A percentile compares a stretch with the other conserved stretches of the same genome.
phyloP scores from a whole-genome alignment of 2,113 vertebrate species.

The Cricetomys ansorgei region DNA sequence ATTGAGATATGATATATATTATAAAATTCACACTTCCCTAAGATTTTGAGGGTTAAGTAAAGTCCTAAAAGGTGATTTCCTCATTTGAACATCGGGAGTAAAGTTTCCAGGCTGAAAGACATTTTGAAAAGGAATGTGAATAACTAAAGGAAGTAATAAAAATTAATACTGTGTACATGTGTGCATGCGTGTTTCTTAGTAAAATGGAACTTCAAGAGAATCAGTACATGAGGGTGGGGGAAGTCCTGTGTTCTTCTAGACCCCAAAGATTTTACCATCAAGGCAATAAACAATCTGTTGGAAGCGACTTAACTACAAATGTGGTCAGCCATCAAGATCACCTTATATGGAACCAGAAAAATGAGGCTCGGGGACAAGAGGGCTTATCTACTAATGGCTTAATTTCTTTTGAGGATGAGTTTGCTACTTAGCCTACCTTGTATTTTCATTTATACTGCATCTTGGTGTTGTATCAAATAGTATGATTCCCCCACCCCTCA shows the following conservation, averaged over 20 bases:
- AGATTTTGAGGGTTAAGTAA: neutral
- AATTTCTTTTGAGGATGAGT: constrained; percentile 6
- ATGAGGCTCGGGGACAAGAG: neutral
- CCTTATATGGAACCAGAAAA: neutral
- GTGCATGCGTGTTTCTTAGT: neutral
- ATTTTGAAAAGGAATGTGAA: neutral
- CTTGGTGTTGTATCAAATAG: constrained; percentile 8
- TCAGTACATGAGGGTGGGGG: neutral
- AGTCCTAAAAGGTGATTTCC: neutral
- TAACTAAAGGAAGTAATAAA: neutral
- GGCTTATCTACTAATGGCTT: neutral
- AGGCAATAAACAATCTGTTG: neutral
- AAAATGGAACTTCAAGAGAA: neutral
- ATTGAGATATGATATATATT: neutral
- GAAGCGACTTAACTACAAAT: neutral
- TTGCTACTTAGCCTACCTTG: neutral
- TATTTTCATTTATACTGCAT: neutral
- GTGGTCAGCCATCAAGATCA: neutral
- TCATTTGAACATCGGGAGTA: neutral
- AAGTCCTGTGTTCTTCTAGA: neutral
- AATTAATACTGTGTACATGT: neutral
- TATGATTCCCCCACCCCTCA: neutral
- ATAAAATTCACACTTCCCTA: neutral
- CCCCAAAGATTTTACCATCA: neutral
- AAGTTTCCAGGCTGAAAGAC: neutral